A percentile compares a stretch with the other conserved stretches of the same genome.
phyloP scores from a whole-genome alignment of 2,797 vertebrate species.

The Gymnodraco acuticeps region DNA sequence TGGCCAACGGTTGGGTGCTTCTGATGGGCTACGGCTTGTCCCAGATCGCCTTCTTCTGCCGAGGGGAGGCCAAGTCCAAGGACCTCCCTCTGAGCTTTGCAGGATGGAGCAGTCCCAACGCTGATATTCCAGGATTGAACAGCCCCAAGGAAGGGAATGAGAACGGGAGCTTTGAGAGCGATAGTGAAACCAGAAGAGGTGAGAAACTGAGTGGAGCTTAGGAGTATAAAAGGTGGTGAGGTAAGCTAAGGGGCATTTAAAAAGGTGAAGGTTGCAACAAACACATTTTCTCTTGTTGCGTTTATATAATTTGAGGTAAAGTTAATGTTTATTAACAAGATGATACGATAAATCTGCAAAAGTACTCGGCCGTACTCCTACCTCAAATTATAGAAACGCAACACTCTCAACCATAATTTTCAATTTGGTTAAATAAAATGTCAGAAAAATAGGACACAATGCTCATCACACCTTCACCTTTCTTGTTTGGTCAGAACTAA shows the following conservation, averaged over 20 bases:
- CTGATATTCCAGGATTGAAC: slow-evolving; percentile 48
- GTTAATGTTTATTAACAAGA: no score
- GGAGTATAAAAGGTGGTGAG: neutral
- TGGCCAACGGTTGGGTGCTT: slow-evolving; percentile 91
- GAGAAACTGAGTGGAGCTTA: slow-evolving; percentile 20
- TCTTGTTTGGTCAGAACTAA: neutral
- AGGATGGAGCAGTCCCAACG: slow-evolving; percentile 75
- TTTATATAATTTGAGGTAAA: no score
- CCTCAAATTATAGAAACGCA: no score
- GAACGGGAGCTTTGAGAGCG: slow-evolving; percentile 87
- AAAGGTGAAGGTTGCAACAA: neutral
- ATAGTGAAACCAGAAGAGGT: slow-evolving; percentile 71
- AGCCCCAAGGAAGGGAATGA: slow-evolving; percentile 82
- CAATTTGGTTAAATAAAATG: neutral
- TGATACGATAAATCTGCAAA: no score
- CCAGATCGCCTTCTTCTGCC: slow-evolving; percentile 87
- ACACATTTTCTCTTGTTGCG: neutral
- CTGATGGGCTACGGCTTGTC: slow-evolving; percentile 87
- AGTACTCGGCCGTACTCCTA: no score
- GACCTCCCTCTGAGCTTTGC: slow-evolving; percentile 74
- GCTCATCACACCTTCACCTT: neutral
- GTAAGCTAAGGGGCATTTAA: neutral
- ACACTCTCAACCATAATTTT: no score
- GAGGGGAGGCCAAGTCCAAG: slow-evolving; percentile 58
- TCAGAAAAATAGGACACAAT: neutral